These are phyloP conservation scores for Panthera uncia DNA, from an alignment of 2,113 vertebrate genomes.

Conservation along the genomic window DNA sequence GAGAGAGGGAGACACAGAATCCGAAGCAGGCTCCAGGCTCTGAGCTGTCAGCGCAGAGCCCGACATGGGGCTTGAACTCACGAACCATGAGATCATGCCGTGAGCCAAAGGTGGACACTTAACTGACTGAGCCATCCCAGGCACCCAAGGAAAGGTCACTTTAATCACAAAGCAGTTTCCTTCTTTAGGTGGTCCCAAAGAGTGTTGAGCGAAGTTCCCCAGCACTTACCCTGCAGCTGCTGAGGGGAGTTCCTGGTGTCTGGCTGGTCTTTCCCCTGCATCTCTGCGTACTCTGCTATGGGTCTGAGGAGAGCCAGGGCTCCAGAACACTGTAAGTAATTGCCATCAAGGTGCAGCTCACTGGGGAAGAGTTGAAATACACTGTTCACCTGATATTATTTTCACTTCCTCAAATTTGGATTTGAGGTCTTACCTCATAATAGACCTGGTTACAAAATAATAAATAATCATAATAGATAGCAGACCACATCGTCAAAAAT, in stretches of 20 bases:
- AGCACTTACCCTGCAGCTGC: constrained; percentile 60
- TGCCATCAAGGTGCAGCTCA: constrained; percentile 78
- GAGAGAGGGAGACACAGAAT: too few relatives aligned
- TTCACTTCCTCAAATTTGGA: background rate
- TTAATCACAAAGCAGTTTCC: background rate
- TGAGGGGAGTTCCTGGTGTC: background rate
- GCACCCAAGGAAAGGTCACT: background rate
- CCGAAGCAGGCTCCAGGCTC: too few relatives aligned
- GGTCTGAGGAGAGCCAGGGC: constrained; percentile 77
- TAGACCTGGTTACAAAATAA: background rate
- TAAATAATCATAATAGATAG: background rate
- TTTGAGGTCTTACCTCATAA: background rate
- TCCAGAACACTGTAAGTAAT: constrained; percentile 78
- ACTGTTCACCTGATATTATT: background rate
- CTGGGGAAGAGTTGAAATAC: constrained; percentile 60
- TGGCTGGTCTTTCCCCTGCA: background rate
- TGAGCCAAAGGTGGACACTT: too few relatives aligned
- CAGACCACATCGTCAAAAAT: background rate
- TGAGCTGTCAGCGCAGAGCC: too few relatives aligned
- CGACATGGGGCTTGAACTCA: accelerated
- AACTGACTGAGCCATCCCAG: too few relatives aligned
- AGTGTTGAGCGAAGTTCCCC: background rate
- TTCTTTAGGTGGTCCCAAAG: background rate
- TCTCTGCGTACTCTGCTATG: constrained; percentile 68
- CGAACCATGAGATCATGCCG: too few relatives aligned